Conservation (phyloP, 2,797 vertebrate genomes). For the Pelodytes ibericus region DNA sequence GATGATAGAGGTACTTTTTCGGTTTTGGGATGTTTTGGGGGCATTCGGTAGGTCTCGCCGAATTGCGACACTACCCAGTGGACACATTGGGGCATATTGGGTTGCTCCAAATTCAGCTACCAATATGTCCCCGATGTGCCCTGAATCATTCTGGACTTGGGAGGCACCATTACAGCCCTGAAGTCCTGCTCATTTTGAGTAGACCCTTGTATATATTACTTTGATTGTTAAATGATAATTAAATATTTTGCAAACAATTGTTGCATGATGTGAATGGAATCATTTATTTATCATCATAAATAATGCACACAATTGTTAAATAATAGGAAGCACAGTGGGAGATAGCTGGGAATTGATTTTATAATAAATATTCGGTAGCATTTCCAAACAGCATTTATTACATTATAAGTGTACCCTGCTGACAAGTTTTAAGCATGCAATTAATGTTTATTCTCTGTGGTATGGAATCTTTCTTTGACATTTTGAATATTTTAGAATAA, state of each 20-base stretch:
- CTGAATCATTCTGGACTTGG: too few species aligned
- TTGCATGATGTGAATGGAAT: conserved; percentile 1
- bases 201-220: neutral
- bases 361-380: conserved; percentile 40
- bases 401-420: conserved; percentile 47
- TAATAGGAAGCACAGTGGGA: conserved; percentile 37
- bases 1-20: too few species aligned
- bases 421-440: conserved; percentile 50
- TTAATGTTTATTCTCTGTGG: conserved; percentile 49
- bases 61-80: too few species aligned
- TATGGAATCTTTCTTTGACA: conserved; percentile 35
- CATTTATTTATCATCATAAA: conserved; percentile 42
- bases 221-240: neutral
- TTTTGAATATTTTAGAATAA: conserved; percentile 51
- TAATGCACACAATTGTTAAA: conserved; percentile 20
- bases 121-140: too few species aligned
- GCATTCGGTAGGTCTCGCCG: too few species aligned
- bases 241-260: conserved; percentile 11
- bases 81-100: too few species aligned
- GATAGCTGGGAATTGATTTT: conserved; percentile 32
- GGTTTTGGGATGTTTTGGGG: too few species aligned
- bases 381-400: conserved; percentile 49
- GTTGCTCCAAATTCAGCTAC: too few species aligned
- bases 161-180: too few species aligned
- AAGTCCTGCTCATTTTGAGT: too few species aligned